Evolutionary conservation across 2,113 vertebrate genomes (phyloP).

Genomic region (zebrafish (Danio rerio)): GRCz12tu NC_133183.1:32675001-32675500

Average conservation of each 20-base stretch:
- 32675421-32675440: background rate
- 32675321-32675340: constrained; percentile 66
- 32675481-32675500: background rate
- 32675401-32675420: constrained; percentile 31
- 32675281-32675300: constrained; percentile 96
- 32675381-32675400: constrained; percentile 64
- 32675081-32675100: too few relatives aligned
- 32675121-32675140: too few relatives aligned
- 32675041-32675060: too few relatives aligned
- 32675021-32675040: too few relatives aligned
- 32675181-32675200: background rate
- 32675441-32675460: background rate
- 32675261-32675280: constrained; percentile 95
- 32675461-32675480: constrained; percentile 3
- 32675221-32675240: constrained; percentile 78
- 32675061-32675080: too few relatives aligned
- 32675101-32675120: too few relatives aligned
- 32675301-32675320: constrained; percentile 98
- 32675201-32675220: background rate
- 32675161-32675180: background rate
- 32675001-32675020: too few relatives aligned
- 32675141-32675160: background rate
- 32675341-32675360: background rate
- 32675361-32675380: constrained; percentile 32
- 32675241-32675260: constrained; percentile 98